Base-by-base conservation (phyloP, 1,140 invertebrate genomes). In the Atta cephalotes region DNA sequence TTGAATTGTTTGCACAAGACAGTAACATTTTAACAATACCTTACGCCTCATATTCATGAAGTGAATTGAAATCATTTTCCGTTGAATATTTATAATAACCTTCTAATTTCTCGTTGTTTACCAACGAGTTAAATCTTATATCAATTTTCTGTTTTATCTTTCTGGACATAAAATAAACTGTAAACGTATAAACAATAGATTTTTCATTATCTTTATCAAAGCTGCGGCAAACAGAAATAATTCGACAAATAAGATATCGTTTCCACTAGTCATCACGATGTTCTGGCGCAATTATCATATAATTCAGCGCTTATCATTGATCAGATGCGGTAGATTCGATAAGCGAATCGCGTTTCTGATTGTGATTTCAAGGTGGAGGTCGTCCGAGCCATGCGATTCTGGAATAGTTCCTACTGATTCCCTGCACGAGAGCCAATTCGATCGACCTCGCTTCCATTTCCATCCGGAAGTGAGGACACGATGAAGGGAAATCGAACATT, bases 401-500 rank as follows among this genome's bases (percentile, higher is more conserved):
- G 68, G 84, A 82, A 87, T 86, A 71, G 78, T 90, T 88, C 78
- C 81, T 70, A 71, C 51, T 71, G 70, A 21, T 74, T 88, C 89
- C 74, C 80, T 82, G 60, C 39, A 79, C 82, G 80, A 77, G 63
- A 72, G 65, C 76, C 74, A 58, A 86, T 89, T 90, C 89, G 89
- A 91, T 91, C 90, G 87, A 89, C 71, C 87, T 90, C 89, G 85
- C 89, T 90, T 90, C 89, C 89, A 91, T 91, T 90, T 91, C 89
- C 90, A 91, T 85, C 89, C 89, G 90, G 90, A 91, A 91, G 89
- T 79, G 85, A 91, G 89, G 60, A 70, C 82, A 60, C 89, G 89
- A 91, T 88, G 89, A 88, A 90, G 89, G 89, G 89, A 91, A 91
- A 91, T 91, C 89, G 89, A 91, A 88, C 89, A 82, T 91, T 91